Conservation (phyloP, 2,113 vertebrate species). For the Spea bombifrons region DNA sequence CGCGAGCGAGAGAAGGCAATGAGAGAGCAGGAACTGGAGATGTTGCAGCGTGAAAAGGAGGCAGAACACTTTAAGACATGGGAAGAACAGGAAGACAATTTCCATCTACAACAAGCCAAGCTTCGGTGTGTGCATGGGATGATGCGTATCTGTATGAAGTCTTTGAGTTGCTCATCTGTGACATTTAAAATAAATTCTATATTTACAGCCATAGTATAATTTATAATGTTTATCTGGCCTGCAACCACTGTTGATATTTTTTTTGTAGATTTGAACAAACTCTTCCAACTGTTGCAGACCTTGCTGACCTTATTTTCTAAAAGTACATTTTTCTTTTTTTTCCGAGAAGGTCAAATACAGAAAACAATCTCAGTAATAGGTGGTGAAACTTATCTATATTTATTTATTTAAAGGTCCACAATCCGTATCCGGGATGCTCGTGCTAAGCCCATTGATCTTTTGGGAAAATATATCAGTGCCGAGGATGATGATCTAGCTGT, state of each 20-base stretch:
- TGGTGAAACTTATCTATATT: too few species aligned
- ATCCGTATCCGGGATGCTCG: slow-evolving; percentile 92
- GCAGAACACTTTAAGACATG: slow-evolving; percentile 97
- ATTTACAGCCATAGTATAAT: too few species aligned
- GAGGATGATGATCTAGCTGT: slow-evolving; percentile 94
- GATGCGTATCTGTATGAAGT: not conserved
- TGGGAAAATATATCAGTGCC: slow-evolving; percentile 95
- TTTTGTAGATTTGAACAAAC: too few species aligned
- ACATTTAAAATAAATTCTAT: too few species aligned
- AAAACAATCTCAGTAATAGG: too few species aligned
- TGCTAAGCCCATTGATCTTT: slow-evolving; percentile 90
- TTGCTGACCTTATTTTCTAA: too few species aligned
- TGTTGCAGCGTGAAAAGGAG: slow-evolving; percentile 96
- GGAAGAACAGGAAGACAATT: slow-evolving; percentile 97
- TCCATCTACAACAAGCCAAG: slow-evolving; percentile 95
- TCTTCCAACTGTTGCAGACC: too few species aligned
- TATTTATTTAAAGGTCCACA: slow-evolving; percentile 77
- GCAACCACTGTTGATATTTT: too few species aligned
- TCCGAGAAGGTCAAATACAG: too few species aligned
- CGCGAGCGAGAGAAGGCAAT: slow-evolving; percentile 92
- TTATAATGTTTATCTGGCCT: too few species aligned
- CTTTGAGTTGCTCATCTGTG: too few species aligned
- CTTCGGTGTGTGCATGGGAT: slow-evolving; percentile 67
- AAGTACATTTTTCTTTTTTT: too few species aligned
- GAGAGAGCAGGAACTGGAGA: slow-evolving; percentile 93